phyloP scores from a whole-genome alignment of 2,113 vertebrate species.

The Xiphorhynchus elegans region DNA sequence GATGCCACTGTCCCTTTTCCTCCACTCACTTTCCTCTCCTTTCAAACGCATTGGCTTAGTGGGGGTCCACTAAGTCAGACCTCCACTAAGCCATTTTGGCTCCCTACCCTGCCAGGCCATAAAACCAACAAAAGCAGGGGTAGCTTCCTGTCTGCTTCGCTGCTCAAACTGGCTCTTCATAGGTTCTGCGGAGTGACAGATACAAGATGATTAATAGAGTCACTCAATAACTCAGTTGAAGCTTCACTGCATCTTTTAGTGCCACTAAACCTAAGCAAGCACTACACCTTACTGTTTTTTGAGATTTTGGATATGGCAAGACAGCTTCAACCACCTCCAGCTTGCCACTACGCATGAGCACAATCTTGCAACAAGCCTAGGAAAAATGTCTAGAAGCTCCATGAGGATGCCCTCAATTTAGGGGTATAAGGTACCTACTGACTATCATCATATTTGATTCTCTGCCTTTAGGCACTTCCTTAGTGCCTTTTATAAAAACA shows the following conservation, averaged over 20 bases:
- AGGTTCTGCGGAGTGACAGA: background rate
- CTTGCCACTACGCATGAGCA: background rate
- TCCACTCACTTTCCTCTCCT: background rate
- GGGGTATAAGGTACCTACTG: background rate
- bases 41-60: background rate
- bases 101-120: rapidly evolving
- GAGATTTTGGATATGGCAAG: background rate
- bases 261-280: background rate
- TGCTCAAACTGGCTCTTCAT: background rate
- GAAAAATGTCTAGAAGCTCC: background rate
- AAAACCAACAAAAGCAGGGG: background rate
- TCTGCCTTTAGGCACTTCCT: background rate
- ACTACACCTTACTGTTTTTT: background rate
- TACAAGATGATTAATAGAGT: background rate
- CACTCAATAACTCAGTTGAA: background rate
- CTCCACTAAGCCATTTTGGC: background rate
- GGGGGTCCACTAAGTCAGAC: background rate
- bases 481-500: background rate
- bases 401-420: background rate
- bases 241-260: background rate
- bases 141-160: background rate
- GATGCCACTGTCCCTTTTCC: background rate
- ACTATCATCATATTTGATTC: background rate
- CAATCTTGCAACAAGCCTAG: background rate
- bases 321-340: background rate